phyloP scores from a whole-genome alignment of 2,888 invertebrate species.

The Camponotus fellah region DNA sequence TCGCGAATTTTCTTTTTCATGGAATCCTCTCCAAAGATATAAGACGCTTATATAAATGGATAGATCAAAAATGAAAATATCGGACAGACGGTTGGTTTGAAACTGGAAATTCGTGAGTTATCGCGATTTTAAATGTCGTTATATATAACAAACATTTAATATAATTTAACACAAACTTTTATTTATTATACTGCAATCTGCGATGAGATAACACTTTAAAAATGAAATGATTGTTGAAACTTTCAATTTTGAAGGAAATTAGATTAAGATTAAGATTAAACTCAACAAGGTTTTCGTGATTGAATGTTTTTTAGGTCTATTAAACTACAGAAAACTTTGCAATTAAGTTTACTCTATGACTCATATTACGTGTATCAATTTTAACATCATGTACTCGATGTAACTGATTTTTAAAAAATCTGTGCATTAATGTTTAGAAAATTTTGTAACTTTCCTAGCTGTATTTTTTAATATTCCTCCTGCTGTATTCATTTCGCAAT shows the following conservation, averaged over 20 bases:
- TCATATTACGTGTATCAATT: not conserved
- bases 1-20: constrained; percentile 49
- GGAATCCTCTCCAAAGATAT: constrained; percentile 51
- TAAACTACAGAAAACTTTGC: no score
- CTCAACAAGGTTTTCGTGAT: not conserved
- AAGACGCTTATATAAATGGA: constrained; percentile 23
- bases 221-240: not conserved
- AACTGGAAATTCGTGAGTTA: constrained; percentile 6
- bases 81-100: not conserved
- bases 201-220: no score
- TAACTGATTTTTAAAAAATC: not conserved
- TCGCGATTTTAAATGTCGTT: not conserved
- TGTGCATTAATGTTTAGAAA: not conserved
- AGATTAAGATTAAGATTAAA: not conserved
- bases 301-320: not conserved
- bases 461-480: not conserved
- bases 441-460: not conserved
- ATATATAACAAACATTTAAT: not conserved
- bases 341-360: not conserved
- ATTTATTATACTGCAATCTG: no score
- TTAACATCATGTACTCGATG: not conserved
- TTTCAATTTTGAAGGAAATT: not conserved
- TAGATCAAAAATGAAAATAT: constrained; percentile 38
- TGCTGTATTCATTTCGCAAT: not conserved
- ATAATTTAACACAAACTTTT: not conserved